Conservation (phyloP, 2,888 invertebrate species). For the Nephrotoma guestfalica region DNA sequence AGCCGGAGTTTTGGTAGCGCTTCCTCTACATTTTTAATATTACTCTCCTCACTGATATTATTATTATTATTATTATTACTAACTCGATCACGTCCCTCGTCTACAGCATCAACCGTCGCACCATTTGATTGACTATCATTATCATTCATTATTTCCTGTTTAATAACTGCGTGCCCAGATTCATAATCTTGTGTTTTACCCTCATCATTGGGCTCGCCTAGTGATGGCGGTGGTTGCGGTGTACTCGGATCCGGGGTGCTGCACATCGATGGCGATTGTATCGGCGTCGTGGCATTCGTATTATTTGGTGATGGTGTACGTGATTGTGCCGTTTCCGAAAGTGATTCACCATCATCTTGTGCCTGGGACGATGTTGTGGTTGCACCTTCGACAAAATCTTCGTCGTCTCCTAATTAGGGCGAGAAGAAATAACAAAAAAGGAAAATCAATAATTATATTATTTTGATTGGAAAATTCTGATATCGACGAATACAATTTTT, state of each 20-base stretch:
- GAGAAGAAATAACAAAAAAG: background rate
- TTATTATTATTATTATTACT: background rate
- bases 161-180: background rate
- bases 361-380: background rate
- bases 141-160: background rate
- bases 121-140: background rate
- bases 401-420: slow-evolving; percentile 1
- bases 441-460: background rate
- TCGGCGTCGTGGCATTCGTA: background rate
- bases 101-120: background rate
- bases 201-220: background rate
- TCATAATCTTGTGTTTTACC: background rate
- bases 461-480: background rate
- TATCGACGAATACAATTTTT: background rate
- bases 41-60: background rate
- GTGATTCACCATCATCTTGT: slow-evolving; percentile 3
- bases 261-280: background rate
- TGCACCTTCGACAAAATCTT: slow-evolving; percentile 3
- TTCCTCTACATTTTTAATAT: slow-evolving; percentile 6
- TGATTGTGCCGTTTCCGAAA: slow-evolving; percentile 2
- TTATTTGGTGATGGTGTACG: background rate
- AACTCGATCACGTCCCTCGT: background rate
- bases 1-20: slow-evolving; percentile 53
- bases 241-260: background rate
- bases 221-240: background rate